Base-by-base conservation (phyloP, 2,888 invertebrate species). In the Rotaria sp. region DNA sequence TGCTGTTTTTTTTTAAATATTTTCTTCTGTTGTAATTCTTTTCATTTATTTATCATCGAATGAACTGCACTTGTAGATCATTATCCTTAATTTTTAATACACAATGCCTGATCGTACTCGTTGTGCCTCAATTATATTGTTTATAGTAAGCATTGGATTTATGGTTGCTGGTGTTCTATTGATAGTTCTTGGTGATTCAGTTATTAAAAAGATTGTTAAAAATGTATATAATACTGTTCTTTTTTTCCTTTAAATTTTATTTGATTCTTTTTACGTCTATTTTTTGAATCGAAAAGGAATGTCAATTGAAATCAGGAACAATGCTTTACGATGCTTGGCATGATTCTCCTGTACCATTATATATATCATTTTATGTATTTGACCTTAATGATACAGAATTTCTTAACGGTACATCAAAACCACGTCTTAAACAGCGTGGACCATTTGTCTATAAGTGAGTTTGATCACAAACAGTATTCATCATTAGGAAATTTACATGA, bases 361-460 rank as follows among this genome's bases (percentile, higher is more conserved):
- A 80, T 45, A n/a, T 41, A 80, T 80, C 45, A 26, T n/a, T 80
- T 4, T 80, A 80, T 80, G 80, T 80, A 26, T 80, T 41, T 80
- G 80, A 80, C n/a, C 26, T 80, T 13, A 45, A 41, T n/a, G 4
- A 80, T 80, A 45, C 45, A 45, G 80, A 45, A 13, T 41, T 45
- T n/a, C 26, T 80, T 7, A 41, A 45, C n/a, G 45, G 45, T 45
- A 45, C 13, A 26, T 24, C 45, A 15, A 80, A 80, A 15, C 80
- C 80, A 80, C 1, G 11, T 45, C 7, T 80, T 26, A 45, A 3
- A 41, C 80, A 80, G 13, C 80, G 80, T 45, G 80, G 80, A 15
- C 80, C 80, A n/a, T 80, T 80, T n/a, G 80, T 80, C 10, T 80
- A 80, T 80, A 41, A 26, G 80, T 80, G 18, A 80, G 80, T n/a